Conservation (phyloP, 2,797 vertebrate genomes). For the Balearica regulorum region DNA sequence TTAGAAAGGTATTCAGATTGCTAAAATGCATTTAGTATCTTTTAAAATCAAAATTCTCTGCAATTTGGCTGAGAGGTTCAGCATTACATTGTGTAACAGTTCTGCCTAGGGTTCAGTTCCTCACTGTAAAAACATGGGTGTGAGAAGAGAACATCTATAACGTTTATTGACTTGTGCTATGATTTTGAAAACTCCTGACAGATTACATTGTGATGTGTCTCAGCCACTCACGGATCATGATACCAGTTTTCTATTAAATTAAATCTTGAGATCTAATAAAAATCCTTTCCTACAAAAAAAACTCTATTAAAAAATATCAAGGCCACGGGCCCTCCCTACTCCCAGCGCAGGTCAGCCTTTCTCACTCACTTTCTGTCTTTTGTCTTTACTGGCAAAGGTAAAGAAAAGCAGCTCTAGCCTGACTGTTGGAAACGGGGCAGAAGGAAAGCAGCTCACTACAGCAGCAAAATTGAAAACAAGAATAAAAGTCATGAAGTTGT, state of each 20-base stretch:
- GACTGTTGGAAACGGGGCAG: background rate
- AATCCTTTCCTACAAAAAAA: background rate
- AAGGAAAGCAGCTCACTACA: background rate
- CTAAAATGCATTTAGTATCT: background rate
- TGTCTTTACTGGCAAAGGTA: background rate
- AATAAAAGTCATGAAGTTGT: background rate
- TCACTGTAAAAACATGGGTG: background rate
- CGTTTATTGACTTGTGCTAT: background rate
- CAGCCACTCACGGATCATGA: background rate
- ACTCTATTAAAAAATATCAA: background rate
- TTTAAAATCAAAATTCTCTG: background rate
- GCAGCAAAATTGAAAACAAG: background rate
- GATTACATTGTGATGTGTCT: background rate
- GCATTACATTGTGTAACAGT: accelerated
- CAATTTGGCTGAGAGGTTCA: background rate
- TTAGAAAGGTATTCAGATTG: background rate
- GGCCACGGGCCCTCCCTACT: background rate
- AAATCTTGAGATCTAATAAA: background rate
- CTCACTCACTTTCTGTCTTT: background rate
- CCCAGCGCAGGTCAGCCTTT: background rate
- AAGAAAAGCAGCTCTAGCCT: background rate
- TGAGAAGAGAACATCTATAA: background rate
- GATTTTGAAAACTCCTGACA: background rate
- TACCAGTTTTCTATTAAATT: background rate
- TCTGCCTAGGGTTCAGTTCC: background rate